These are phyloP conservation scores for Leptinotarsa haldemani DNA, from an alignment of 2,888 invertebrate species.

Conservation along the genomic window DNA sequence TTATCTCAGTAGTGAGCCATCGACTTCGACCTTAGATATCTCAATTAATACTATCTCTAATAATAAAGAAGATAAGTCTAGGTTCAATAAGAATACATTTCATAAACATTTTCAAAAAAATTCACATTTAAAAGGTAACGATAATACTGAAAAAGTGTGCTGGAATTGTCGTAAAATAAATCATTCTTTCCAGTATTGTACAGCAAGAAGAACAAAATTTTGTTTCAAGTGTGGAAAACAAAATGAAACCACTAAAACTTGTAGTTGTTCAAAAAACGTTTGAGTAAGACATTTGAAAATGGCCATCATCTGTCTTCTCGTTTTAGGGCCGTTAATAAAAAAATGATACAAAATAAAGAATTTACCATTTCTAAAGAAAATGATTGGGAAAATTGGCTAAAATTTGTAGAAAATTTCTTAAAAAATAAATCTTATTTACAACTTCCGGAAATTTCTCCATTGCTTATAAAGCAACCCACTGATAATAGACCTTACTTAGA, in stretches of 20 bases:
- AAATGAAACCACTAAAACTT: background rate
- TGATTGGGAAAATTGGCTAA: background rate
- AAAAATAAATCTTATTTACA: background rate
- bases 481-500: background rate
- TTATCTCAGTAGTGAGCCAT: too few relatives aligned
- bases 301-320: background rate
- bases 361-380: background rate
- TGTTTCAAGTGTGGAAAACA: too few relatives aligned
- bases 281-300: background rate
- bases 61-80: background rate
- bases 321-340: background rate
- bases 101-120: too few relatives aligned
- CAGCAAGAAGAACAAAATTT: too few relatives aligned
- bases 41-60: background rate
- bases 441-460: background rate
- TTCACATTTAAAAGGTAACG: too few relatives aligned
- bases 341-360: background rate
- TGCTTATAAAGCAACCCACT: background rate
- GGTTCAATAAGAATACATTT: background rate
- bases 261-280: background rate
- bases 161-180: too few relatives aligned
- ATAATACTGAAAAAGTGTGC: too few relatives aligned
- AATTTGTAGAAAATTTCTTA: background rate
- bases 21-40: background rate
- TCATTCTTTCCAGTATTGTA: too few relatives aligned